Evolutionary conservation across 2,113 vertebrate genomes (phyloP), one percentile per base, ranked within the genome.

Genomic region (Rhombomys opimus): DNA sequence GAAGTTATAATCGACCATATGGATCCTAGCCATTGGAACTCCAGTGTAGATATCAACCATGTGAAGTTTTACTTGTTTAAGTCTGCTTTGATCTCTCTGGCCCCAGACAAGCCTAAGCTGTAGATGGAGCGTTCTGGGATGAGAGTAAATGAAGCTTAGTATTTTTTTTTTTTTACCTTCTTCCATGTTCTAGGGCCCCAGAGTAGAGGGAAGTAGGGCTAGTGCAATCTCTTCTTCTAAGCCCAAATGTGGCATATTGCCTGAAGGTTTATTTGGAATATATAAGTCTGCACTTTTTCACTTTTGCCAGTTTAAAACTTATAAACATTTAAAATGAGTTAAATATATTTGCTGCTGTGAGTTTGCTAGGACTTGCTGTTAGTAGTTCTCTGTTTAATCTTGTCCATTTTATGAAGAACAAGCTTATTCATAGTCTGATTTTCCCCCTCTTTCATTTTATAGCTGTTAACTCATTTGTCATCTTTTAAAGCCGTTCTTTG

Each of bases 281-380:
- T 84, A 22, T 15, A 1, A 63, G 38, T 52, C 65, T 92, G 38
- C 15, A 0, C 2, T 63, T 80, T 27, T 94, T 93, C 73, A 63
- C 59, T 87, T 52, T 90, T 25, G 20, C 20, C 63, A 92, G 3
- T 38, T 92, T 17, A 52, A 86, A 82, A 72, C 67, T 59, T 54
- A 85, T 68, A 6, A 54, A 88, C 23, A 81, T 93, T 92, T 92
- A 85, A 84, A 72, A 89, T 89, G 54, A 5, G 70, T 65, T 87
- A 96, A 85, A 87, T n/a, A 76, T 50, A 90, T 68, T 80, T 77
- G 41, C 46, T 87, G 15, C 70, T 78, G 46, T 73, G 22, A 72
- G 9, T 75, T 88, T n/a, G 3, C 50, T 92, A 63, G 32, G 93
- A 63, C 23, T 54, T 75, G 10, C 27, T 15, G 85, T 86, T 91